Conservation (phyloP, 1,140 invertebrate genomes). For the Tenebrio molitor region DNA sequence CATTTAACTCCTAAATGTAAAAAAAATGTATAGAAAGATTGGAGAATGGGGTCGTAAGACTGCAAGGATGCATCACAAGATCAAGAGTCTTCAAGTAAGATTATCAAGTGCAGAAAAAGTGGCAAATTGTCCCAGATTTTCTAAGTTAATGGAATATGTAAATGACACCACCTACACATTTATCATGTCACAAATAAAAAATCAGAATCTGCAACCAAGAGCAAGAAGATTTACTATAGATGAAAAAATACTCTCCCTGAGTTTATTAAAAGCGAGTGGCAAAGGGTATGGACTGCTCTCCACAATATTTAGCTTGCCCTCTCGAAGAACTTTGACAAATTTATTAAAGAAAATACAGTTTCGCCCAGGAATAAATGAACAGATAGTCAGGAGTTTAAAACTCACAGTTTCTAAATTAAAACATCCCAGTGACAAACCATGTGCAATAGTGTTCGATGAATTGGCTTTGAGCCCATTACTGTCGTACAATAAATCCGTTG, state of each 20-base stretch:
- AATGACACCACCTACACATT: conserved; percentile 11
- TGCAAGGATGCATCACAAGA: not conserved
- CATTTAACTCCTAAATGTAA: no score
- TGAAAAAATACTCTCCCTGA: conserved; percentile 14
- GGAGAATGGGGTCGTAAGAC: not conserved
- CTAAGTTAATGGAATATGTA: not conserved
- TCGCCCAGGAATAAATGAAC: conserved; percentile 32
- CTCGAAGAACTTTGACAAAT: not conserved
- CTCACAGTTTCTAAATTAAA: conserved; percentile 6
- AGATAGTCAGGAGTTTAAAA: conserved; percentile 26
- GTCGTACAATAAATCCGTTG: not conserved
- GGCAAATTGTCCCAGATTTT: not conserved
- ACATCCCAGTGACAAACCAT: not conserved
- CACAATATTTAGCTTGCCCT: conserved; percentile 20
- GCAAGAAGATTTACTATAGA: conserved; percentile 23
- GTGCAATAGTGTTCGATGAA: conserved; percentile 45
- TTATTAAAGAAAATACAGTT: conserved; percentile 18
- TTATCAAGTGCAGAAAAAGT: not conserved
- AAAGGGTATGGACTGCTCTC: not conserved
- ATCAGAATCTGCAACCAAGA: conserved; percentile 13
- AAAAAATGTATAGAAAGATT: no score
- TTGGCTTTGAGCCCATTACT: not conserved
- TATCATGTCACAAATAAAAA: not conserved
- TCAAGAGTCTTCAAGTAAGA: not conserved
- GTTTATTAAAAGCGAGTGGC: conserved; percentile 8